phyloP scores from a whole-genome alignment of 30 jellyfish, hydroid and myxozoan species.

The Turritopsis dohrnii region DNA sequence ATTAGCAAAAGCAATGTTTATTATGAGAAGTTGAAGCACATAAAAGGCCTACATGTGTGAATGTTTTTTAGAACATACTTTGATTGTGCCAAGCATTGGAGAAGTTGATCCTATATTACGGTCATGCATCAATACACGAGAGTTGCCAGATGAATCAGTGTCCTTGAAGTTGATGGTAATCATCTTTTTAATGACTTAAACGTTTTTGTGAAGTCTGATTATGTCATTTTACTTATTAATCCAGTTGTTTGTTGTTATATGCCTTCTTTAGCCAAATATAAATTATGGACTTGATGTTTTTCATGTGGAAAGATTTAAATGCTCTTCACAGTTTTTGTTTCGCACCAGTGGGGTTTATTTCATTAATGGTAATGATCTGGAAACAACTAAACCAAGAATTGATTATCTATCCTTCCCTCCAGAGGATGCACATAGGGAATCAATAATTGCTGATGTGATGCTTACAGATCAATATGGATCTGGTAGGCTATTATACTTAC shows the following conservation, averaged over 20 bases:
- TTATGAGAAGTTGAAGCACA: neutral
- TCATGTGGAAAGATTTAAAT: constrained; percentile 79
- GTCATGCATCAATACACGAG: constrained; percentile 45
- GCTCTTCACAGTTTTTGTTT: constrained; percentile 58
- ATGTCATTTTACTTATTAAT: neutral
- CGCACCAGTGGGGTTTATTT: constrained; percentile 60
- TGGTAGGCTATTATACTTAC: too few species aligned
- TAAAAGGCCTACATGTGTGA: neutral
- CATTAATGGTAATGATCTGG: constrained; percentile 39
- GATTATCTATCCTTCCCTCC: constrained; percentile 46
- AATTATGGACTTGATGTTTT: constrained; percentile 57
- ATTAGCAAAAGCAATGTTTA: too few species aligned
- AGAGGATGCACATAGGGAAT: constrained; percentile 45
- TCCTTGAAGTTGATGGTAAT: constrained; percentile 17
- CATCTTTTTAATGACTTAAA: neutral
- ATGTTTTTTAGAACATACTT: constrained; percentile 38
- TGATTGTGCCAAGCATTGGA: constrained; percentile 50
- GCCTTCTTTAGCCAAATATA: constrained; percentile 38
- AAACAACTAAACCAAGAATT: constrained; percentile 38
- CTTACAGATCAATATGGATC: constrained; percentile 41
- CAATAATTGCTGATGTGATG: constrained; percentile 45
- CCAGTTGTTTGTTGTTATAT: neutral
- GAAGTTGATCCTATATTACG: constrained; percentile 36
- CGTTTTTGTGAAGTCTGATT: too few species aligned
- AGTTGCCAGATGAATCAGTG: constrained; percentile 42